These are phyloP conservation scores for Mallateleia sp. DNA, from an alignment of 2,888 invertebrate genomes.

Conservation along the genomic window DNA sequence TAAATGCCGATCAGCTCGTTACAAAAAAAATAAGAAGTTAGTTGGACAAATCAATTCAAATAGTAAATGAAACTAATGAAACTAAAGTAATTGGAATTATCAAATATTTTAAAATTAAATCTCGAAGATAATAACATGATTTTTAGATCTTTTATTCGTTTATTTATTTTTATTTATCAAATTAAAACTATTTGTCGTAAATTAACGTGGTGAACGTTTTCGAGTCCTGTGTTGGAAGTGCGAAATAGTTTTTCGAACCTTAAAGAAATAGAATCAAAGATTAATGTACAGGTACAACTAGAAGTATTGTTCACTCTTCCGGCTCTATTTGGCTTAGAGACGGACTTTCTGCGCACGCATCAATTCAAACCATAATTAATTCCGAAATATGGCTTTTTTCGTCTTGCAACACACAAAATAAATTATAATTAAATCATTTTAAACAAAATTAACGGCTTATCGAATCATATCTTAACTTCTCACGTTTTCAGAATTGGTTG, in stretches of 20 bases:
- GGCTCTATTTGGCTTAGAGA: background rate
- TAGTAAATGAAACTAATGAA: slow-evolving; percentile 5
- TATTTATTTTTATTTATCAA: slow-evolving; percentile 9
- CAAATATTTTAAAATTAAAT: slow-evolving; percentile 4
- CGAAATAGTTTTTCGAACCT: background rate
- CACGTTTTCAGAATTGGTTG: slow-evolving; percentile 5
- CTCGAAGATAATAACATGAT: background rate
- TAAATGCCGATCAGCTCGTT: no score
- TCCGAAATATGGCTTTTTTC: background rate
- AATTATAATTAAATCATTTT: slow-evolving; percentile 24
- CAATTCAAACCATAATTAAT: slow-evolving; percentile 1
- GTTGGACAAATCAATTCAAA: no score
- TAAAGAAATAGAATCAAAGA: slow-evolving; percentile 10
- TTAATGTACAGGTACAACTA: slow-evolving; percentile 1
- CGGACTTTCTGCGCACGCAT: slow-evolving; percentile 4
- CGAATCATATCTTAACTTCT: slow-evolving; percentile 22
- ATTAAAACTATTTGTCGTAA: slow-evolving; percentile 4
- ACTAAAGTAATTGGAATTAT: background rate
- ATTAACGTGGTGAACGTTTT: slow-evolving; percentile 5
- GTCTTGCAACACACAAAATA: no score
- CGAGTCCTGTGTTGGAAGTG: slow-evolving; percentile 5
- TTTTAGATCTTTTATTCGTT: slow-evolving; percentile 25
- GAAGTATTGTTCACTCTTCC: slow-evolving; percentile 4
- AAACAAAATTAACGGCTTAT: slow-evolving; percentile 3
- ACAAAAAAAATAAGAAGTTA: no score